phyloP scores from a whole-genome alignment of 2,888 invertebrate species.

The Tinea trinotella region DNA sequence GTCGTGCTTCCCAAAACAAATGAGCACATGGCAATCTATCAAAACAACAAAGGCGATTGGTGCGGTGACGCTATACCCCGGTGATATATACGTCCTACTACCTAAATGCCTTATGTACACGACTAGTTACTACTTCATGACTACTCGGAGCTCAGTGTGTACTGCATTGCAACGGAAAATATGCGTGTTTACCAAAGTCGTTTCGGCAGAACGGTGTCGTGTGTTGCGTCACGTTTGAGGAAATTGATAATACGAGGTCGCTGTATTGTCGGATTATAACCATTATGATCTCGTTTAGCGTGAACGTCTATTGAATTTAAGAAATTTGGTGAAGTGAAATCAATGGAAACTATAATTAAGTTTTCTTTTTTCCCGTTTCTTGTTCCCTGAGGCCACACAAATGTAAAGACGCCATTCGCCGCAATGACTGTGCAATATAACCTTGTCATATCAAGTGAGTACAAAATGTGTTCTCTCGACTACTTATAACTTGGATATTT shows the following conservation, averaged over 20 bases:
- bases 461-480: constrained; percentile 46
- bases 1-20: constrained; percentile 12
- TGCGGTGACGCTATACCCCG: constrained; percentile 70
- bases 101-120: constrained; percentile 73
- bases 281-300: constrained; percentile 46
- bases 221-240: constrained; percentile 71
- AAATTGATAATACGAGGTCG: constrained; percentile 71
- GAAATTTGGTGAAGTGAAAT: constrained; percentile 5
- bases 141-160: constrained; percentile 73
- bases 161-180: constrained; percentile 74
- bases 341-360: constrained; percentile 32
- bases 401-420: constrained; percentile 47
- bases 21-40: constrained; percentile 57
- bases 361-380: constrained; percentile 52
- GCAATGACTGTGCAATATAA: constrained; percentile 60
- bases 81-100: constrained; percentile 72
- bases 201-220: constrained; percentile 72
- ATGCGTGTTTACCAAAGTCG: constrained; percentile 73
- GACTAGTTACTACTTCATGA: constrained; percentile 72
- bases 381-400: constrained; percentile 64
- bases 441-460: constrained; percentile 65
- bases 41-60: constrained; percentile 72
- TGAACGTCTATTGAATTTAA: constrained; percentile 13
- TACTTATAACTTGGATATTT: background rate
- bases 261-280: constrained; percentile 63